A percentile compares a stretch with the other conserved stretches of the same genome.
Evolutionary conservation across 2,113 vertebrate genomes (phyloP).

Genomic region (Myiozetetes cayanensis): DNA sequence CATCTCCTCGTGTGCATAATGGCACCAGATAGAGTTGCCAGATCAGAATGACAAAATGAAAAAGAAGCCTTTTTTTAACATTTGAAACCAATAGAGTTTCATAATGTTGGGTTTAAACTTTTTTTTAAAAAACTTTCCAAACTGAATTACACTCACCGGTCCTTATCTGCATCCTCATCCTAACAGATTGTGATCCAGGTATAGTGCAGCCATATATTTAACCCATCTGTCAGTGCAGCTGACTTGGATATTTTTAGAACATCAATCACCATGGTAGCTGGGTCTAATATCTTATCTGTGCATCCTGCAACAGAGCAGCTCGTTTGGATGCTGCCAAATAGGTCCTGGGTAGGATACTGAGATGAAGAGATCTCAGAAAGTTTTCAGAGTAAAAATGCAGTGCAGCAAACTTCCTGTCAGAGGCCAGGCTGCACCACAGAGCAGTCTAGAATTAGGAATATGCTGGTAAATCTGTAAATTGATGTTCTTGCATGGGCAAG

Average conservation of each 20-base stretch:
- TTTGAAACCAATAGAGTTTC: background rate
- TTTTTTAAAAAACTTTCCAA: background rate
- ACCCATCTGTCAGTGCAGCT: conserved; percentile 32
- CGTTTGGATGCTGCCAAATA: background rate
- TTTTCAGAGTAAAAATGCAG: background rate
- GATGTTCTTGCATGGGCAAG: background rate
- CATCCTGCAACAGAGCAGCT: background rate
- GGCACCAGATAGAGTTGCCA: background rate
- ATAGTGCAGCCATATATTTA: conserved; percentile 4
- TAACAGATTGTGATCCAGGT: conserved; percentile 7
- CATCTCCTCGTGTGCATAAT: background rate
- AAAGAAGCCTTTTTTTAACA: background rate
- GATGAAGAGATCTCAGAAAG: background rate
- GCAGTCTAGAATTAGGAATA: background rate
- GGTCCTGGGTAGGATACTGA: background rate
- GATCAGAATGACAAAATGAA: background rate
- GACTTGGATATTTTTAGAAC: conserved; percentile 15
- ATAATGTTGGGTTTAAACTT: background rate
- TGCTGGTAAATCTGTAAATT: background rate
- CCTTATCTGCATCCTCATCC: background rate
- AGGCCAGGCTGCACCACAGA: background rate
- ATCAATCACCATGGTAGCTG: conserved; percentile 18
- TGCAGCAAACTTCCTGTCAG: background rate
- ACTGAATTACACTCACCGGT: background rate
- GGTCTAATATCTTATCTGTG: conserved; percentile 4